These are phyloP conservation scores for Onychomys torridus DNA, from an alignment of 2,797 vertebrate genomes.

Conservation along the genomic window DNA sequence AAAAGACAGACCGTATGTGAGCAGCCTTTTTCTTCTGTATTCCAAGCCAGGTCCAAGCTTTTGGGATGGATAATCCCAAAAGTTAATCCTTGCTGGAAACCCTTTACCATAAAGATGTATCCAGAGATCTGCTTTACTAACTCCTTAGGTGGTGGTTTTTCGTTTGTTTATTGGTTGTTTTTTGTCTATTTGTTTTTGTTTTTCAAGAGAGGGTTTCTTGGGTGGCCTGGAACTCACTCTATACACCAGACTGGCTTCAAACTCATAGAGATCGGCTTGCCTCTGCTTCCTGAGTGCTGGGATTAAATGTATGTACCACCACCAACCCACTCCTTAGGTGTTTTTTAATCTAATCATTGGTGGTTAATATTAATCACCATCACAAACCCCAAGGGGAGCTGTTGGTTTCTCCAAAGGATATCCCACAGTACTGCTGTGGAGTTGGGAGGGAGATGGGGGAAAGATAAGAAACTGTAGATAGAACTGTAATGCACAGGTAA, in stretches of 20 bases:
- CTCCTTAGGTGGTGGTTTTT: background rate
- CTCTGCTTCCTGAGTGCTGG: background rate
- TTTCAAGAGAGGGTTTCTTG: background rate
- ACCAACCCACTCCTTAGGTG: background rate
- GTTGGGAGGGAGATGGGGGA: background rate
- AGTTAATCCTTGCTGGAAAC: background rate
- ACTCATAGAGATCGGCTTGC: background rate
- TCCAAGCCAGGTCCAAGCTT: background rate
- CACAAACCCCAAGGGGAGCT: background rate
- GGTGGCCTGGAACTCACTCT: background rate
- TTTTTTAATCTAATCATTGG: background rate
- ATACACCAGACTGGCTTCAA: background rate
- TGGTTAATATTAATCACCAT: background rate
- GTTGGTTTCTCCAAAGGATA: background rate
- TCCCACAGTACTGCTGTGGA: background rate
- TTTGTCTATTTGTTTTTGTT: background rate
- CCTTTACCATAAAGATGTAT: background rate
- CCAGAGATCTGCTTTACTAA: background rate
- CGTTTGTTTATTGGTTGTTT: background rate
- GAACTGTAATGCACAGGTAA: background rate
- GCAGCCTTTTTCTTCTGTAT: background rate
- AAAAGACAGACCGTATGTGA: background rate
- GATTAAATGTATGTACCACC: background rate
- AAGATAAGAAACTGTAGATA: background rate
- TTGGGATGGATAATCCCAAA: background rate